These are phyloP conservation scores for Microplitis mediator DNA, from an alignment of 1,140 invertebrate species.

Conservation along the genomic window DNA sequence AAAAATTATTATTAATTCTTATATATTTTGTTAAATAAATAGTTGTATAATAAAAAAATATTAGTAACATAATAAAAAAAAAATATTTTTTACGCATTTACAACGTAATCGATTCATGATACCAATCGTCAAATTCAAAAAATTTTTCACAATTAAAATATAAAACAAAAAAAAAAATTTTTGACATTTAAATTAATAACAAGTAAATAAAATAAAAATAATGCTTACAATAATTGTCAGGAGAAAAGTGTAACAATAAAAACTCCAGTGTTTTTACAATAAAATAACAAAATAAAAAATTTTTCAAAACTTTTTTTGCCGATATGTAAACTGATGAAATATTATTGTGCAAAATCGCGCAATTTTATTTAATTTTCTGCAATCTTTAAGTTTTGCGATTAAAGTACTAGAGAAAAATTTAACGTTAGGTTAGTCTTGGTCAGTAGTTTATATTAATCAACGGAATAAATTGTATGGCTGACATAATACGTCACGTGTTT, in stretches of 20 bases:
- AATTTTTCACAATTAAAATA: neutral
- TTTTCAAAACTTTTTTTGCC: too few species aligned
- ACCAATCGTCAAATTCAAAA: neutral
- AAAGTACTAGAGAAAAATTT: neutral
- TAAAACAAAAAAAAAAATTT: neutral
- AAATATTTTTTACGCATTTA: conserved; percentile 7
- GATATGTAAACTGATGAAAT: too few species aligned
- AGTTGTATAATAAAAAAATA: conserved; percentile 3
- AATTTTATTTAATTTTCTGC: too few species aligned
- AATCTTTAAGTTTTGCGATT: too few species aligned
- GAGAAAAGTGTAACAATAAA: too few species aligned
- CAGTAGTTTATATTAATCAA: conserved; percentile 12
- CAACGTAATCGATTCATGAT: neutral
- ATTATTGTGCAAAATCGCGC: too few species aligned
- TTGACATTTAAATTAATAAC: too few species aligned
- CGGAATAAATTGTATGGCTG: conserved; percentile 26
- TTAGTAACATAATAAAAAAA: conserved; percentile 1
- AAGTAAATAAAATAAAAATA: too few species aligned
- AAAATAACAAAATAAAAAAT: too few species aligned
- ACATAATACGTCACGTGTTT: conserved; percentile 43
- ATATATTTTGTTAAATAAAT: conserved; percentile 5
- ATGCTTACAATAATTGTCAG: too few species aligned
- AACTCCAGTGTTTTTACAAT: too few species aligned
- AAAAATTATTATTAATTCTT: conserved; percentile 48
- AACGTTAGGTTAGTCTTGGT: conserved; percentile 3